Base-by-base conservation (phyloP, 1,140 invertebrate species). In the Formica selysi region DNA sequence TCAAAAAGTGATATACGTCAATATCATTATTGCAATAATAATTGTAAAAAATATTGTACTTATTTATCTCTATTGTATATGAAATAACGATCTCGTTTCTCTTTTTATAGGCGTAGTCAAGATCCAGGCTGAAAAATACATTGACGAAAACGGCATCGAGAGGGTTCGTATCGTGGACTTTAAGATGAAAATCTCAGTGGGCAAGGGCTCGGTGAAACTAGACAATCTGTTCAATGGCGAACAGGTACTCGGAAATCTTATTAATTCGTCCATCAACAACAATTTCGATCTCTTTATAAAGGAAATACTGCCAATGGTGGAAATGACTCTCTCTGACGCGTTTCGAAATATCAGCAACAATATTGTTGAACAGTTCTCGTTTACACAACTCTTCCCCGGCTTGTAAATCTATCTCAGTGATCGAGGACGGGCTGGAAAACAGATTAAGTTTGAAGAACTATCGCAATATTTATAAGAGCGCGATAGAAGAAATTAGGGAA, bases 221-320 rank as follows among this genome's bases (percentile, higher is more conserved):
- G 95, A 96, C 1, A 97, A 97, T 93, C 93, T 97, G 2, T 97
- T 97, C 67, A 95, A 95, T 26, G 96, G 96, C 13, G 96, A 97
- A 76, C 87, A 76, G 6, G 86, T 89, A 0, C 93, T 95, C 38
- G 94, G 96, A 3, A 96, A 96, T 2, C 95, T 96, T 13, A 94
- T 97, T 0, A 97, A 97, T 87, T 93, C 93, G 32, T 96, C 96
- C 0, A 96, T 97, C n/a, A 97, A 97, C 86, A 95, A 95, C 70
- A 97, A 97, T 89, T 95, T 96, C 79, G 95, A 95, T 67, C 85
- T 95, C 0, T 96, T 97, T 89, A 79, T 96, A 2, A 94, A 94
- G 22, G 96, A 96, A 44, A 90, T 96, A 2, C 95, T 96, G 86
- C 97, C 97, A 0, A 91, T 96, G 3, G 93, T 97, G 8, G 96